A percentile compares a stretch with the other conserved stretches of the same genome.
Evolutionary conservation across 2,888 invertebrate species (phyloP).

Genomic region (Ormyrus rosae): DNA sequence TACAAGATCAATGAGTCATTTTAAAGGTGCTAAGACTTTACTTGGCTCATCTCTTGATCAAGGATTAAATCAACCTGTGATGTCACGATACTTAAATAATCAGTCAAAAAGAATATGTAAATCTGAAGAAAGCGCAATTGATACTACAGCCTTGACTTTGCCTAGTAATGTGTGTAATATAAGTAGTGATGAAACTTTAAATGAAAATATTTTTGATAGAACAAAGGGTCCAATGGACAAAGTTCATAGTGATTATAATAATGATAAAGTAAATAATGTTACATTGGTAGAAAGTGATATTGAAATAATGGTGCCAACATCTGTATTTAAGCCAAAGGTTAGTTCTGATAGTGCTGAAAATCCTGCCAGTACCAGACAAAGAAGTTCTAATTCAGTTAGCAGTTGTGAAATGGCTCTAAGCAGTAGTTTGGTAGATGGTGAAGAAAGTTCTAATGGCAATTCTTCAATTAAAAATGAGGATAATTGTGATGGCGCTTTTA

Average conservation of each 20-base stretch:
- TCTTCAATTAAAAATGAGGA: conserved; percentile 54
- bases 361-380: conserved; percentile 63
- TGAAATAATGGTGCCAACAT: conserved; percentile 72
- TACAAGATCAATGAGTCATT: conserved; percentile 68
- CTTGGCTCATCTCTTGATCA: conserved; percentile 74
- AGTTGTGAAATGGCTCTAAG: conserved; percentile 75
- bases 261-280: conserved; percentile 44
- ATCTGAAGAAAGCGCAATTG: conserved; percentile 73
- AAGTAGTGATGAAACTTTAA: conserved; percentile 70
- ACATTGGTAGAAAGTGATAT: conserved; percentile 66
- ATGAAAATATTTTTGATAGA: conserved; percentile 62
- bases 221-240: conserved; percentile 41
- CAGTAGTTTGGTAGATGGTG: conserved; percentile 69
- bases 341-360: conserved; percentile 63
- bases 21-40: conserved; percentile 67
- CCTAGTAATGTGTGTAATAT: conserved; percentile 64
- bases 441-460: conserved; percentile 67
- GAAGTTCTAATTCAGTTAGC: conserved; percentile 74
- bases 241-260: conserved; percentile 52
- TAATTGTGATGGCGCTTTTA: conserved; percentile 42
- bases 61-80: conserved; percentile 69
- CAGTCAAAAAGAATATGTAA: conserved; percentile 73
- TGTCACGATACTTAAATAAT: conserved; percentile 62
- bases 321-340: conserved; percentile 67
- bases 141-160: conserved; percentile 66